Evolutionary conservation across 2,888 invertebrate species (phyloP).

Genomic region (Odiellus spinosus): DNA sequence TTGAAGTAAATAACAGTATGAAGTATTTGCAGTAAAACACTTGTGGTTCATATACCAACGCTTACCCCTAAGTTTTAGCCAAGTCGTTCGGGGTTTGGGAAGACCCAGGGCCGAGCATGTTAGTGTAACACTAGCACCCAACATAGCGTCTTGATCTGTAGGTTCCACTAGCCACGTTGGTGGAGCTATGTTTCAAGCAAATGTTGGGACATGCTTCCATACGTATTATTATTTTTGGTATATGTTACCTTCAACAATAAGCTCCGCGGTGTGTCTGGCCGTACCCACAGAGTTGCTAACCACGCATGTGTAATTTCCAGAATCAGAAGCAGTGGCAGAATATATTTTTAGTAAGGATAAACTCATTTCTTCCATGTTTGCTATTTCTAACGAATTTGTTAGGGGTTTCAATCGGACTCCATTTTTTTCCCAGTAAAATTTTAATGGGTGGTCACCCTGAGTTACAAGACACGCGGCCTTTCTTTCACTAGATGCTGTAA

Average conservation of each 20-base stretch:
- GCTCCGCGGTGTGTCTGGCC: background rate
- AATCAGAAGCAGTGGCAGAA: background rate
- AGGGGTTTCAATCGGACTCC: background rate
- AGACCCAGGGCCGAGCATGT: background rate
- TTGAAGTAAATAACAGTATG: no score
- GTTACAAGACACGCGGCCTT: constrained; percentile 7
- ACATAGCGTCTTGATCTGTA: background rate
- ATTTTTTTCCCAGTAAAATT: constrained; percentile 11
- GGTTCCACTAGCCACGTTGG: background rate
- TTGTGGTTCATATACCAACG: no score
- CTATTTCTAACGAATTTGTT: background rate
- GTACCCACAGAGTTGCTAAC: background rate
- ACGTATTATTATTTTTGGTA: background rate
- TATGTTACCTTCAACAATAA: background rate
- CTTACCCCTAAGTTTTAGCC: background rate
- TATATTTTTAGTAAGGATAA: background rate
- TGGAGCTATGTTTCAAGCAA: background rate
- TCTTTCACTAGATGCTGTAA: constrained; percentile 7
- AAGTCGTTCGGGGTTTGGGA: background rate
- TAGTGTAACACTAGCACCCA: background rate
- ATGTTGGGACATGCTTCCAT: no score
- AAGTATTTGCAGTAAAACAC: no score
- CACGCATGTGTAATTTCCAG: constrained; percentile 2
- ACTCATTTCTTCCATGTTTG: no score
- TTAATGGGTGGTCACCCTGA: constrained; percentile 7